phyloP scores from a whole-genome alignment of 30 jellyfish, hydroid and myxozoan genomes.

The Nemopilema nomurai region DNA sequence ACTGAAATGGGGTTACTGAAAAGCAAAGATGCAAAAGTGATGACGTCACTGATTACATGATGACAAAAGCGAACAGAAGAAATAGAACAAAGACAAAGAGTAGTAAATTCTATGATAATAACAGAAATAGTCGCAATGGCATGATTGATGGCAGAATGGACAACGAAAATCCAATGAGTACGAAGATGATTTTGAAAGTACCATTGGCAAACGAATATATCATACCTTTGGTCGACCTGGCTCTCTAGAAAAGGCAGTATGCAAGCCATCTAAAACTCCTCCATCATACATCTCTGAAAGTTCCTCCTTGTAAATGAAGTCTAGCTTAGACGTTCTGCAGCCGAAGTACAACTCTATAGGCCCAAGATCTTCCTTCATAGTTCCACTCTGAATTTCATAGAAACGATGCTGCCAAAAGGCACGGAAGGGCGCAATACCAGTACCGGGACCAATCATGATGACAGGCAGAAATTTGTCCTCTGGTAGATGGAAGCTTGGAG shows the following conservation, averaged over 20 bases:
- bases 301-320: constrained; percentile 75
- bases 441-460: constrained; percentile 91
- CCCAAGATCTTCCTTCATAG: constrained; percentile 35
- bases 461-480: constrained; percentile 71
- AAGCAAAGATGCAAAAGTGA: no score
- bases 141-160: neutral
- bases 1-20: no score
- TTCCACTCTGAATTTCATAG: constrained; percentile 37
- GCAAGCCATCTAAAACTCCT: constrained; percentile 61
- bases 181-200: neutral
- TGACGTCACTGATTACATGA: no score
- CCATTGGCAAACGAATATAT: neutral
- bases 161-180: neutral
- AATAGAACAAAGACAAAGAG: no score
- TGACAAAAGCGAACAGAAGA: no score
- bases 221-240: constrained; percentile 82
- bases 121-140: no score
- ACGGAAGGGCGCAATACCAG: constrained; percentile 95
- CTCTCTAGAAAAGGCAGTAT: constrained; percentile 81
- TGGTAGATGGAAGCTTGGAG: constrained; percentile 85
- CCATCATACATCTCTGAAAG: constrained; percentile 22
- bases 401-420: constrained; percentile 86
- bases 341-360: constrained; percentile 80
- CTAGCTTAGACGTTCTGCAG: constrained; percentile 76
- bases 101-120: no score